Base-by-base conservation (phyloP, 2,797 vertebrate genomes). In the Enteromius viviparus region DNA sequence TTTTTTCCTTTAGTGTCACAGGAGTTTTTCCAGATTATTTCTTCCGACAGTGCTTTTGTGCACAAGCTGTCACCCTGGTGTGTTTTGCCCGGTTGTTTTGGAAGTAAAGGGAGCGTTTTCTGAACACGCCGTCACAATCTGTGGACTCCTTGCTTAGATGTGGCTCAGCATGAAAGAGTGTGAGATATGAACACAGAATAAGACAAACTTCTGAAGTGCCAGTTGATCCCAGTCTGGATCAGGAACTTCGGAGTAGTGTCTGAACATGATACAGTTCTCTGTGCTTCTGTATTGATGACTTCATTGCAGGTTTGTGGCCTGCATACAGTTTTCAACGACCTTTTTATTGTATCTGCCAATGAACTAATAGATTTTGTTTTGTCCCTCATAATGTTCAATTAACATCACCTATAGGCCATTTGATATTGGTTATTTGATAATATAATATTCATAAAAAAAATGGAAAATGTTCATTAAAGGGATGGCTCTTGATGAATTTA, bases 21-120 rank as follows among this genome's bases (percentile, higher is more conserved):
- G 17, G 71, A 82, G 64, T 37, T 58, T 53, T 76, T 76, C 42
- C 47, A 45, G 81, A 76, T 66, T 83, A 70, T 75, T 70, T 78
- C 29, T 77, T 62, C 37, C 29, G 65, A 71, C 40, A 58, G 1
- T 1, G n/a, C 62, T 69, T 68, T 76, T 76, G 49, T 77, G 65
- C 81, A 55, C 71, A 45, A 55, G 47, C 60, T 82, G 45, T 83
- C 72, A 70, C 14, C 65, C 75, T 71, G 74, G 42, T 60, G 74
- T 77, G 81, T 69, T 69, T 68, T 23, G 62, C 37, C 71, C n/a
- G 5, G 60, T 68, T 76, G 72, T 76, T 76, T 47, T 49, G 51
- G 51, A 70, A 58, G 72, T 55, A 76, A 66, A 77, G 64, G 23
- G 26, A 75, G 74, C 49, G 69, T 76, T 47, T 66, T 82, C 8